phyloP scores from a whole-genome alignment of 2,888 invertebrate species.

The Petrolisthes cinctipes region DNA sequence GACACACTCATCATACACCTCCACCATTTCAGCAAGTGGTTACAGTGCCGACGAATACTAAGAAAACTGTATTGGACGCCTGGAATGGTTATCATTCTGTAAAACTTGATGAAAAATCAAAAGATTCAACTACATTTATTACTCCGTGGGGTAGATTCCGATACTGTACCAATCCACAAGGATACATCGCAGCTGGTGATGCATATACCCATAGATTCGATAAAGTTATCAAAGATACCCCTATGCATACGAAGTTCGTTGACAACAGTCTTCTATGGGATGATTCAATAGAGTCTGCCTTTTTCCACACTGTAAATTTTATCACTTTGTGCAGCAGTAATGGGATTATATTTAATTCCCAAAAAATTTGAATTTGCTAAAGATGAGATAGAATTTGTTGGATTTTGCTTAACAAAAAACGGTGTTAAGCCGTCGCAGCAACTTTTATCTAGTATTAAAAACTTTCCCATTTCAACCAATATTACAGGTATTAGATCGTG shows the following conservation, averaged over 20 bases:
- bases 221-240: slow-evolving; percentile 21
- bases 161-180: slow-evolving; percentile 21
- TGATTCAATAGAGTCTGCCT: slow-evolving; percentile 6
- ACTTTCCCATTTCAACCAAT: slow-evolving; percentile 19
- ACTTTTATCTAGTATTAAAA: neutral
- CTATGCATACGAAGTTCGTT: slow-evolving; percentile 29
- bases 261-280: slow-evolving; percentile 44
- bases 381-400: slow-evolving; percentile 33
- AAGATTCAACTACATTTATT: slow-evolving; percentile 4
- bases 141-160: slow-evolving; percentile 29
- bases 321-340: slow-evolving; percentile 15
- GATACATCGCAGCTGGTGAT: slow-evolving; percentile 31
- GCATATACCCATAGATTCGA: slow-evolving; percentile 21
- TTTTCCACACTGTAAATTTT: slow-evolving; percentile 26
- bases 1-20: slow-evolving; percentile 21
- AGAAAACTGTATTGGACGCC: slow-evolving; percentile 11
- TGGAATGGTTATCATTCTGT: slow-evolving; percentile 29
- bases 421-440: neutral
- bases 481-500: slow-evolving; percentile 21
- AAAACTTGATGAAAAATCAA: neutral
- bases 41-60: neutral
- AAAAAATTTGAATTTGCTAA: slow-evolving; percentile 42
- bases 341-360: slow-evolving; percentile 39
- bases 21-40: slow-evolving; percentile 4
- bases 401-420: neutral